Evolutionary conservation across 2,113 vertebrate species (phyloP), one percentile per base, ranked within the genome.

Genomic region (Puffinus mauretanicus): DNA sequence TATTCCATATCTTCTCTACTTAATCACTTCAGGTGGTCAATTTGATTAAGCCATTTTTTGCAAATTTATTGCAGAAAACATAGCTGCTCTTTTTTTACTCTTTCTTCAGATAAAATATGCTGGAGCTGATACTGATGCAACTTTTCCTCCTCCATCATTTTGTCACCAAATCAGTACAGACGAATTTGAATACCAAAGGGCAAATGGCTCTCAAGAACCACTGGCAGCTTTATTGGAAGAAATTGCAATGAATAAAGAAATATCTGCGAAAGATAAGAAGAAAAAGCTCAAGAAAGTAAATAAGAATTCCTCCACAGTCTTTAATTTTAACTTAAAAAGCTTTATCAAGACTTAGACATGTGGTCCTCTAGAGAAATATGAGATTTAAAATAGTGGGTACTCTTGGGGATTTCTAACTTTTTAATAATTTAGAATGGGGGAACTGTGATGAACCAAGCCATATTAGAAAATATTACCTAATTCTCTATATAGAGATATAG

Each of bases 211-310:
- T 77, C 98, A 98, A 82, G 98, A 98, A n/a, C 98, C 98, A 13
- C 91, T 98, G 72, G 97, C 97, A 79, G 95, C 97, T 71, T 97
- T 98, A 70, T 78, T 99, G 87, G 98, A 99, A 95, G 98, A 98
- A 88, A 98, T 99, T 64, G 96, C 98, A 70, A 96, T 92, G 49
- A 98, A 99, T 90, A 96, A 94, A 86, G 97, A 97, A 82, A 97
- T 99, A 93, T 98, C 98, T 55, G 77, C 71, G 67, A 99, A 98
- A 96, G 98, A 99, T 76, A 99, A 99, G 95, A 99, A 98, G 97
- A 99, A 99, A 82, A 97, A 98, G 61, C 95, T 99, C 67, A 99
- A 99, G 62, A 98, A 98, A 98, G 99, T 99, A 97, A 96, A 80
- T 90, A 94, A 75, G 87, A 85, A 79, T 64, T 83, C 13, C 16